Base-by-base conservation (phyloP, 2,888 invertebrate species). In the Melangyna quadrimaculata region DNA sequence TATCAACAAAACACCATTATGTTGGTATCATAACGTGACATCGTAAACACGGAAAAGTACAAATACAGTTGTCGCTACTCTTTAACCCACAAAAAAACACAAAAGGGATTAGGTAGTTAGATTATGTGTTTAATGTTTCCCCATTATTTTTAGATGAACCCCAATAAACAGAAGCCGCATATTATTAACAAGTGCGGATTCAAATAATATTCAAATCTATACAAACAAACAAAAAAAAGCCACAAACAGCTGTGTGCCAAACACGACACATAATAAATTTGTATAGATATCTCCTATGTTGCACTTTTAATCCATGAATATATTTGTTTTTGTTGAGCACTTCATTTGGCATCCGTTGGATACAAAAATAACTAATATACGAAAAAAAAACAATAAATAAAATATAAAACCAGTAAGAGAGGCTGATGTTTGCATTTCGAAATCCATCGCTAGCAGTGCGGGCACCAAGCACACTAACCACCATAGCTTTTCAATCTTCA, bases 221-320 rank as follows among this genome's bases (percentile, higher is more conserved):
- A 32, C 19, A 22, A 73, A n/a, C n/a, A n/a, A n/a, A n/a, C n/a
- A n/a, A n/a, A n/a, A n/a, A n/a, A n/a, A 69, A 57, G 45, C 74
- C 61, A 63, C 74, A 70, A 65, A 45, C 65, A 65, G 55, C 65
- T 55, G 72, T 55, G 37, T 65, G 57, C 37, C 70, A 63, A 63
- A 59, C 61, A 55, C 63, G 35, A 53, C 61, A 57, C 51, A 51
- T 51, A n/a, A 51, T 22, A 65, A 17, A 65, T 37, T 55, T 75
- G 19, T 57, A n/a, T n/a, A n/a, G n/a, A n/a, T n/a, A 35, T 57
- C 57, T 57, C 19, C 29, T 17, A 29, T 63, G 51, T 37, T 84
- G 84, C 84, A 80, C 78, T 70, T 57, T 67, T 57, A 59, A 79
- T 75, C 53, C 19, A 70, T 55, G 51, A 67, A 55, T 78, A 70